These are phyloP conservation scores for Siniperca chuatsi DNA, from an alignment of 2,113 vertebrate genomes.

Conservation along the genomic window DNA sequence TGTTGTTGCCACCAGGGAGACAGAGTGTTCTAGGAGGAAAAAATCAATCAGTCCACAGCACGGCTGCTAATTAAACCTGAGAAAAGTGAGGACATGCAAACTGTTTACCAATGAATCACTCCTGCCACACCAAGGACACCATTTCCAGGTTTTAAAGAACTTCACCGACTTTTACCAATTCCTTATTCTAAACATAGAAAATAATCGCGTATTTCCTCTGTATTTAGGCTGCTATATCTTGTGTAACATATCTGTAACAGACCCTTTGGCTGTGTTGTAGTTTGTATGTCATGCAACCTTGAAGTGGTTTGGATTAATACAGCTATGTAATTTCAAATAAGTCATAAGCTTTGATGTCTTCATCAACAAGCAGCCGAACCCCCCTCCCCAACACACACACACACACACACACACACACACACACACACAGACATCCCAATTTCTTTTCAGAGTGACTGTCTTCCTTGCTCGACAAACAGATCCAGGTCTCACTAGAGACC, in stretches of 20 bases:
- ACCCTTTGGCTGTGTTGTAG: constrained; percentile 18
- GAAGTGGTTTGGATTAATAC: constrained; percentile 49
- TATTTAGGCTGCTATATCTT: constrained; percentile 16
- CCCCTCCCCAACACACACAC: not conserved
- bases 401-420: not conserved
- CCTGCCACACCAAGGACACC: constrained; percentile 38
- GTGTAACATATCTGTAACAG: constrained; percentile 14
- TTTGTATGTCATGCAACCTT: constrained; percentile 43
- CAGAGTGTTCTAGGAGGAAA: constrained; percentile 34
- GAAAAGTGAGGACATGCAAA: constrained; percentile 61
- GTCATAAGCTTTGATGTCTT: constrained; percentile 70
- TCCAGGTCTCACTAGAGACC: constrained; percentile 66
- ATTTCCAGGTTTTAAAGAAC: constrained; percentile 32
- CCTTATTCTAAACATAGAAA: constrained; percentile 29
- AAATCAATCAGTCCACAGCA: constrained; percentile 68
- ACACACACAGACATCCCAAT: constrained; percentile 9
- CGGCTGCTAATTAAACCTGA: constrained; percentile 69
- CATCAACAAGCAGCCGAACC: constrained; percentile 47
- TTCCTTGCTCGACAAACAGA: constrained; percentile 52
- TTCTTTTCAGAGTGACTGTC: constrained; percentile 48
- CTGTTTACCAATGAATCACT: constrained; percentile 59
- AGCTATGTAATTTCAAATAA: constrained; percentile 58
- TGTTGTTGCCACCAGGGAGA: constrained; percentile 46
- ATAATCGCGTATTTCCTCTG: not conserved
- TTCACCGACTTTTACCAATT: constrained; percentile 26